Evolutionary conservation across 2,797 vertebrate genomes (phyloP), one percentile per base, ranked within the genome.

Genomic region (Anguilla marmorata): DNA sequence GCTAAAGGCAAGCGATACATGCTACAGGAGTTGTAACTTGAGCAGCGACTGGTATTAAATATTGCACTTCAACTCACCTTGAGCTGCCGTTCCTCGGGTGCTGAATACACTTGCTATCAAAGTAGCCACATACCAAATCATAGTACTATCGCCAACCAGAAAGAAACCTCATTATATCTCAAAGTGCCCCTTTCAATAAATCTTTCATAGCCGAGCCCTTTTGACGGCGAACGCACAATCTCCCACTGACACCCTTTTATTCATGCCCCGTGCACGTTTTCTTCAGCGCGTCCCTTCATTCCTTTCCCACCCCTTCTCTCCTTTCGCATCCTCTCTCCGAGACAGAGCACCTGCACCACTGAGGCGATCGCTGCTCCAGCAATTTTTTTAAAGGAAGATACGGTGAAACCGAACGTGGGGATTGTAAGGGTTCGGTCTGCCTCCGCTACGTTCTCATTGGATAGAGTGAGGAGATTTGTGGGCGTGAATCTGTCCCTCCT

Each of bases 51-150:
- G 52, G 94, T 91, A 89, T 91, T 58, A 94, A 92, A 94, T 88
- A 92, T 93, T 94, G 97, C 96, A 96, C 97, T 97, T 97, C 96
- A 94, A 97, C 98, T 99, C 98, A 99, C 98, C 98, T 99, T 99
- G 98, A 96, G 97, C 97, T 95, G 97, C 96, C 93, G 98, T 97
- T 97, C 97, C 98, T 96, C 97, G 94, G 97, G 96, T 96, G 96
- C 96, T 96, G 97, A 98, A 97, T 95, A 99, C 97, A 98, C 98
- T 98, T 98, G 98, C 98, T 97, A 99, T 97, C 97, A 98, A 97
- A 98, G 98, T 97, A 97, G 97, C 97, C 98, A 98, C 98, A 98
- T 98, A 98, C 96, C 97, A 98, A 98, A 98, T 98, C 98, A 98
- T 98, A 98, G 97, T 98, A 97, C 95, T 97, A 96, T 96, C 96